These are phyloP conservation scores for Seladonia tumulorum DNA, from an alignment of 2,888 invertebrate species.

Conservation along the genomic window DNA sequence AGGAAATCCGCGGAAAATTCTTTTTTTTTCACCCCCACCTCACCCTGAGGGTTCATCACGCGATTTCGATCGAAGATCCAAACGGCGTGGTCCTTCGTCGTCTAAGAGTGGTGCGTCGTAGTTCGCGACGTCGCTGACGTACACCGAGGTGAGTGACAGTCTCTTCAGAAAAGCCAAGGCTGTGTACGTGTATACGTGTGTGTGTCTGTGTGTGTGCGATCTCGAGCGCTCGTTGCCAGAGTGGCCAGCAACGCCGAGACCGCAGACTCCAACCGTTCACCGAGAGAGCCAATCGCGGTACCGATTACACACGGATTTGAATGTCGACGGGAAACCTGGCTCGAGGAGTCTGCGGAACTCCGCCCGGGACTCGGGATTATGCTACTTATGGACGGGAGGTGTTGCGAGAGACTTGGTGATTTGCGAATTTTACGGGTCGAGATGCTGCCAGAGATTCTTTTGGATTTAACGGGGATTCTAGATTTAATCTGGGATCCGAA, in stretches of 20 bases:
- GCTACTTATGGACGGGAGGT: neutral
- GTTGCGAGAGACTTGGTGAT: neutral
- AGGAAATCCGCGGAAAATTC: neutral
- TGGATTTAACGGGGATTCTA: no score
- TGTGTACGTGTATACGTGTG: conserved; percentile 25
- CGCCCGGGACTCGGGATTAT: neutral
- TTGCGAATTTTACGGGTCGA: no score
- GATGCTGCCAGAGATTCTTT: no score
- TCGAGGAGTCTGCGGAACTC: neutral
- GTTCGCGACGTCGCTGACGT: conserved; percentile 68
- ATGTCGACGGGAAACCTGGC: neutral
- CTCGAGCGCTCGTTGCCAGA: conserved; percentile 41
- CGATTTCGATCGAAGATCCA: neutral
- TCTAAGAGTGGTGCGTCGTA: conserved; percentile 62
- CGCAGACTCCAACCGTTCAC: conserved; percentile 3
- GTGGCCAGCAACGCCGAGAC: conserved; percentile 39
- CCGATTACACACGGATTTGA: neutral
- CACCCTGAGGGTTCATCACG: no score
- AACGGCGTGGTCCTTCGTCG: conserved; percentile 6
- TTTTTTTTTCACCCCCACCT: no score
- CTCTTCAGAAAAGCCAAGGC: conserved; percentile 65
- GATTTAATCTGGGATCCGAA: no score
- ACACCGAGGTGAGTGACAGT: conserved; percentile 73
- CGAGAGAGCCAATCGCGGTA: conserved; percentile 12
- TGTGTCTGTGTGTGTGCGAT: neutral